Percentiles rank a stretch among this genome's conserved stretches.
These are phyloP conservation scores for Habrosyne pyritoides DNA, from an alignment of 2,888 invertebrate species.

Conservation along the genomic window DNA sequence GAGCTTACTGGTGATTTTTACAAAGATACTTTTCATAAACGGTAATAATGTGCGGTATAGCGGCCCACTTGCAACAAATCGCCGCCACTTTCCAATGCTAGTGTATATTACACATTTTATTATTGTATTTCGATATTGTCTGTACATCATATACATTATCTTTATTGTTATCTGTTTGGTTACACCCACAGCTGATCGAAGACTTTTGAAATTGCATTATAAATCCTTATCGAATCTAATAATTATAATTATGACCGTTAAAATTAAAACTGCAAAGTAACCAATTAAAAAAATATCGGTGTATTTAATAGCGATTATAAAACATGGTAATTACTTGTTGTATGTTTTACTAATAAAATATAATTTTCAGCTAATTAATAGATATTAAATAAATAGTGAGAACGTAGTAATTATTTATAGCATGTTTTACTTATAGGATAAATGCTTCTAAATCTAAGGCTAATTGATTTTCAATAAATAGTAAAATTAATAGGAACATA, in stretches of 20 bases:
- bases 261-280: too few relatives aligned
- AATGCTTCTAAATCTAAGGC: too few relatives aligned
- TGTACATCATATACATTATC: conserved; percentile 11
- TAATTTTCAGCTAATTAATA: too few relatives aligned
- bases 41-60: conserved; percentile 46
- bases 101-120: conserved; percentile 51
- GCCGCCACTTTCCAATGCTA: conserved; percentile 52
- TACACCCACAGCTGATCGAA: neutral
- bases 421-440: too few relatives aligned
- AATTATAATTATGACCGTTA: neutral
- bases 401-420: too few relatives aligned
- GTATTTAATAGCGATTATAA: too few relatives aligned
- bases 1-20: conserved; percentile 27
- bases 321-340: too few relatives aligned
- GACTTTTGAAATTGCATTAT: neutral
- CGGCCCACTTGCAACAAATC: conserved; percentile 52
- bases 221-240: neutral
- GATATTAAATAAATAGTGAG: too few relatives aligned
- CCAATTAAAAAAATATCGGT: too few relatives aligned
- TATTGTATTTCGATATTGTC: conserved; percentile 23
- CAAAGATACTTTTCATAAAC: conserved; percentile 49
- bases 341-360: too few relatives aligned
- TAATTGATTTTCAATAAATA: too few relatives aligned
- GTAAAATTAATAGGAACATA: too few relatives aligned
- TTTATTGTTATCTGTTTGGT: neutral